Conservation (phyloP, 2,888 invertebrate species). For the Synergus japonicus region DNA sequence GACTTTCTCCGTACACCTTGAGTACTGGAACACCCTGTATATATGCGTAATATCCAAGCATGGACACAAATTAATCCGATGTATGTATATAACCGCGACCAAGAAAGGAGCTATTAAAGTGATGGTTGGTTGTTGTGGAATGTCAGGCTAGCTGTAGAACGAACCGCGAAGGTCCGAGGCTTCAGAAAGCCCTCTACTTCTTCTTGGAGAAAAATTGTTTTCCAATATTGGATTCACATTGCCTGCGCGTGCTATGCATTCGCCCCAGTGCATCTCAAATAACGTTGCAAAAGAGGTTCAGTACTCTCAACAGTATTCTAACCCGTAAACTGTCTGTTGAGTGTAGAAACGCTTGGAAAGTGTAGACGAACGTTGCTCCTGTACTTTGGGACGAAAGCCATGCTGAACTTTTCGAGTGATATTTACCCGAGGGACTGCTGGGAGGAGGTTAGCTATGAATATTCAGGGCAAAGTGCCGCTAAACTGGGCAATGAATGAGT, state of each 20-base stretch:
- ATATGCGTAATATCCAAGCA: not conserved
- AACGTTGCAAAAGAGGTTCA: slow-evolving; percentile 57
- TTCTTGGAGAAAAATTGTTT: slow-evolving; percentile 78
- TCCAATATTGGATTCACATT: slow-evolving; percentile 78
- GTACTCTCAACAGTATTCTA: not conserved
- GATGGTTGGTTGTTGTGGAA: slow-evolving; percentile 42
- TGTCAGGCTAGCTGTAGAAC: slow-evolving; percentile 42
- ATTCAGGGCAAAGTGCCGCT: slow-evolving; percentile 75
- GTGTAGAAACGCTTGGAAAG: slow-evolving; percentile 56
- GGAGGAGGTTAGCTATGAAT: slow-evolving; percentile 72
- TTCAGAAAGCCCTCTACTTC: slow-evolving; percentile 65
- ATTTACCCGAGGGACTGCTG: slow-evolving; percentile 70
- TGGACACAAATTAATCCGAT: slow-evolving; percentile 3
- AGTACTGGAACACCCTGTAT: not conserved
- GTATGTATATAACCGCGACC: slow-evolving; percentile 45
- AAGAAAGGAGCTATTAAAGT: slow-evolving; percentile 47
- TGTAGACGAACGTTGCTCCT: slow-evolving; percentile 54
- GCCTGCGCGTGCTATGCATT: slow-evolving; percentile 62
- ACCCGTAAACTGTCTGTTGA: slow-evolving; percentile 48
- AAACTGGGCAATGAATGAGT: slow-evolving; percentile 76
- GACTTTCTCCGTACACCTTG: no score
- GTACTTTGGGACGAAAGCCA: slow-evolving; percentile 58
- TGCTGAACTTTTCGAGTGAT: slow-evolving; percentile 74
- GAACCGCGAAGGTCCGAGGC: slow-evolving; percentile 54
- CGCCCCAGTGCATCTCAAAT: slow-evolving; percentile 70